Evolutionary conservation across 1,140 invertebrate species (phyloP), one percentile per base, ranked within the genome.

Genomic region (Macrotrachela quadricornifera): DNA sequence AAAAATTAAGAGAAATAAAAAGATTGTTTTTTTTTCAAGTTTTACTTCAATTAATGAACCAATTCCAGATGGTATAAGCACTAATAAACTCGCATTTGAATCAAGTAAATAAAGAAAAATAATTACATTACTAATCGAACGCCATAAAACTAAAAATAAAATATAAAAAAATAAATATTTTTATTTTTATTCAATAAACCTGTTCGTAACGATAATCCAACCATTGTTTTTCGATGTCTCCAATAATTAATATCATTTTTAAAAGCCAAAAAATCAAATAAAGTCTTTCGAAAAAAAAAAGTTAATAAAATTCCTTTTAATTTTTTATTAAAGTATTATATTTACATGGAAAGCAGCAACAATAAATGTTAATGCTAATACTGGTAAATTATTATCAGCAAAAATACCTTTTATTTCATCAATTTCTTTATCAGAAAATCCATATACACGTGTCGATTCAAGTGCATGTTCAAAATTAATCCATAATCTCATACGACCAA

Each of bases 231-330:
- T 59, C 82, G 78, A 13, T 77, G 75, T 53, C 78, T 77, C 91
- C 92, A 97, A 66, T 94, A 97, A 57, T 76, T 78, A 6, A 97
- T 83, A 61, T 97, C 91, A 70, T 92, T 95, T 75, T 95, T 96
- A 62, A 97, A 94, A 2, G 91, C 86, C 46, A 97, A 70, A 62
- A 95, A 86, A 65, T 97, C 91, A 65, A 97, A 88, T 11, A 95
- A 71, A 49, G 95, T 65, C 86, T 92, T 70, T n/a, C n/a, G 21
- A 18, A 17, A 15, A 52, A 18, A 38, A 38, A 43, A 37, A 36
- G n/a, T 42, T 12, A 46, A 30, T 41, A 18, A 21, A 9, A 50
- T 15, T 17, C 55, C 16, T 15, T 42, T 13, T 14, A 44, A 45
- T 30, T 37, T 44, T 37, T 46, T 11, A 41, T 41, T 16, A 53